Percentiles rank a stretch among this genome's conserved stretches.
Evolutionary conservation across 2,888 invertebrate genomes (phyloP).

Genomic region (Limnephilus marmoratus): DNA sequence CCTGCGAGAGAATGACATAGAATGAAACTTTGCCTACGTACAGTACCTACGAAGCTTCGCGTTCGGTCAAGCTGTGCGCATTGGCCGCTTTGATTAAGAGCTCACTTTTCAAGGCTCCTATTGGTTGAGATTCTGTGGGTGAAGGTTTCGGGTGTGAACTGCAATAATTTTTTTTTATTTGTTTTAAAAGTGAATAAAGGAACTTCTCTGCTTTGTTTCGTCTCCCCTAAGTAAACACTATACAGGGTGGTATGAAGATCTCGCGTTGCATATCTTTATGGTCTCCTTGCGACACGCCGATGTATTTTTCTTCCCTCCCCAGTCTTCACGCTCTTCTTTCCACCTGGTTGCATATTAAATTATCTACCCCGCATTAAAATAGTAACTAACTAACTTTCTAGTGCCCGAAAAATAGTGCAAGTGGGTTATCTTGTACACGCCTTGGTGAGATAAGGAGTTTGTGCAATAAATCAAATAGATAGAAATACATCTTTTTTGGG

Average conservation of each 20-base stretch:
- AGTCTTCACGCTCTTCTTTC: background rate
- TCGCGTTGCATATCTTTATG: slow-evolving; percentile 63
- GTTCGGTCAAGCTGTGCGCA: no score
- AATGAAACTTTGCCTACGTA: no score
- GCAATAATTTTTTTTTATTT: no score
- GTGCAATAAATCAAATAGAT: background rate
- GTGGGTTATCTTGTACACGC: background rate
- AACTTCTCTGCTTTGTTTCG: background rate
- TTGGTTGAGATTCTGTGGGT: no score
- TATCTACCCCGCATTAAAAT: slow-evolving; percentile 27
- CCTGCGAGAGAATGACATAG: no score
- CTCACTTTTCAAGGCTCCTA: no score
- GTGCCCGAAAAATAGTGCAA: slow-evolving; percentile 7
- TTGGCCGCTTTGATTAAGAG: no score
- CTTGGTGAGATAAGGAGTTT: background rate
- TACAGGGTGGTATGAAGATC: slow-evolving; percentile 51
- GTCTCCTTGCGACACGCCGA: slow-evolving; percentile 58
- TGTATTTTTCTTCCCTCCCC: slow-evolving; percentile 52
- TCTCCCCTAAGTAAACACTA: background rate
- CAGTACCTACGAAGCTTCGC: no score
- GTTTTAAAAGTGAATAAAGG: background rate
- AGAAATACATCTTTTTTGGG: background rate
- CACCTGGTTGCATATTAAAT: slow-evolving; percentile 18
- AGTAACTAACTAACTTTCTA: background rate
- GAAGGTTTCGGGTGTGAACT: no score